Base-by-base conservation (phyloP, 2,888 invertebrate species). In the Hipparchia sbordonii region DNA sequence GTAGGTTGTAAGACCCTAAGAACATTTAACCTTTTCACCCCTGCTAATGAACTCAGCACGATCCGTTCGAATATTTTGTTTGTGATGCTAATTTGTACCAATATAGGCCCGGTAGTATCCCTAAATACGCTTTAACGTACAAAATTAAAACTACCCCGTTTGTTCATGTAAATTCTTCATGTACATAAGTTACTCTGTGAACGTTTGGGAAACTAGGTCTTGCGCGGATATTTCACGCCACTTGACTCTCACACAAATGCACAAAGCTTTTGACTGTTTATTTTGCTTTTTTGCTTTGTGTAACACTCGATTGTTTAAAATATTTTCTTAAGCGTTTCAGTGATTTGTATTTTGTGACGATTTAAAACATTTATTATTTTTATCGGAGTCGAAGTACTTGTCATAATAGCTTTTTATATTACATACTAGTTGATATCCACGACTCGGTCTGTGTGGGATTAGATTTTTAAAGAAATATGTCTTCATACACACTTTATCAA, bases 31-130 rank as follows among this genome's bases (percentile, higher is more conserved):
- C 7, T 23, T 23, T 23, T 23, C 6, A 57, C 8, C 63, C 23
- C 23, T 3, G 63, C 13, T 63, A 6, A 63, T 62, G 2, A 62
- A 48, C 48, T 63, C 48, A 12, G 39, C 81, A 80, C 84, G 81
- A 83, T 81, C 83, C 82, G 82, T 79, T 8, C 57, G 9, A 88
- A 82, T 82, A 86, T 87, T 90, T 10, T 60, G 59, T 91, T 84
- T 92, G 90, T 90, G 85, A 93, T 93, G 93, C 91, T 90, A 93
- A 93, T 93, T 88, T 85, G 82, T 85, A 84, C 83, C 92, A 90
- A 92, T 93, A 92, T 89, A 83, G 81, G 84, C 85, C 80, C 86
- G 88, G 86, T 82, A 82, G 80, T 83, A 84, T 84, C 87, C 84
- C 89, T 90, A 90, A 91, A 87, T 45, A 46, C 13, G 56, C 45